Conservation (phyloP, 1,140 invertebrate genomes). For the Trialeurodes vaporariorum region DNA sequence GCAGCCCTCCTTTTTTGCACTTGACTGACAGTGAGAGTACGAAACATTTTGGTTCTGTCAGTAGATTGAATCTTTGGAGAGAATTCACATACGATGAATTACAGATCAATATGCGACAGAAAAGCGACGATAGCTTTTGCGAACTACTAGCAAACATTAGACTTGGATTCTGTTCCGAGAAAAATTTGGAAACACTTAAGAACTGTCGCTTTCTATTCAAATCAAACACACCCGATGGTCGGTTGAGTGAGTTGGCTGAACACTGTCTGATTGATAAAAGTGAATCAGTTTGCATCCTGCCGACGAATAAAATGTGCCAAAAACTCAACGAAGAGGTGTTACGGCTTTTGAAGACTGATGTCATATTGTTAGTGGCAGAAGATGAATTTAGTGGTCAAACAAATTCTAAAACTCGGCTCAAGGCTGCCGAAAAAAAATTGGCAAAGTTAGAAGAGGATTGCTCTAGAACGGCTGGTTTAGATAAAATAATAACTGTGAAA, state of each 20-base stretch:
- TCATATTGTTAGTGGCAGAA: slow-evolving; percentile 5
- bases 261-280: neutral
- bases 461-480: slow-evolving; percentile 23
- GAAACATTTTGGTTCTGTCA: no score
- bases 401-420: slow-evolving; percentile 11
- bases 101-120: slow-evolving; percentile 11
- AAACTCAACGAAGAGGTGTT: slow-evolving; percentile 9
- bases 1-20: no score
- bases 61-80: no score
- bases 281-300: slow-evolving; percentile 5
- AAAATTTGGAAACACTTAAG: slow-evolving; percentile 1
- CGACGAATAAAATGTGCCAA: slow-evolving; percentile 11
- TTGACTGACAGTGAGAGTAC: no score
- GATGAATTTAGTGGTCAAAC: slow-evolving; percentile 7
- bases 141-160: slow-evolving; percentile 7
- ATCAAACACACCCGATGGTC: neutral
- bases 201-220: slow-evolving; percentile 4
- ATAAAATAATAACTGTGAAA: slow-evolving; percentile 26
- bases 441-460: slow-evolving; percentile 18
- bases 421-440: slow-evolving; percentile 22
- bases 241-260: slow-evolving; percentile 8
- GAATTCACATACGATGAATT: slow-evolving; percentile 15
- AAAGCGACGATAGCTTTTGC: slow-evolving; percentile 7
- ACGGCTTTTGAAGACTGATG: slow-evolving; percentile 6
- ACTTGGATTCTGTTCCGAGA: slow-evolving; percentile 2